Base-by-base conservation (phyloP, 2,888 invertebrate genomes). In the Stegophylla sp. region DNA sequence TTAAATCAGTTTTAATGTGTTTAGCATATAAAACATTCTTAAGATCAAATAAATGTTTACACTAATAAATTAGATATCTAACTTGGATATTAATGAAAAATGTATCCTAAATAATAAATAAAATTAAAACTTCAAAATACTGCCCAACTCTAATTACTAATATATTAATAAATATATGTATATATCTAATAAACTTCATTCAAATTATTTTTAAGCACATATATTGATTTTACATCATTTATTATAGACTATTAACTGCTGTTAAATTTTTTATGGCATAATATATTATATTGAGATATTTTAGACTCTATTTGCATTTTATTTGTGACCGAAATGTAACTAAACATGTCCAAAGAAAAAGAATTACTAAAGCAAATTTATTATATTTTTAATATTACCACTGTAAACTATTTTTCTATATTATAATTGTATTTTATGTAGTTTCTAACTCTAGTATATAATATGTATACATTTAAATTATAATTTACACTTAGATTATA, bases 181-280 rank as follows among this genome's bases (percentile, higher is more conserved):
- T 53, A 53, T 3, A n/a, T 53, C 9, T 53, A 61, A n/a, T n/a
- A n/a, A n/a, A n/a, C n/a, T 26, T 26, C 15, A 61, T 26, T 61
- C 26, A 26, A 26, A 17, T 61, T 61, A 34, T 48, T 48, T 48
- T 48, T 15, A 5, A 17, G 17, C 15, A 51, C 17, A 51, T 51
- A 17, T 51, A 51, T 17, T n/a, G n/a, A 51, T 51, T 20, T 56
- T 56, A 23, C n/a, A n/a, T 56, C 26, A 59, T 15, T 59, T 59
- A 59, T 61, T 15, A 15, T 61, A 61, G 61, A 61, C 28, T 3
- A 28, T 28, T 1, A 13, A 56, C 3, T 67, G 48, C 28, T 71
- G 53, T 71, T 71, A 12, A 9, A 53, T 71, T 71, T 41, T 53
- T 2, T 53, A 71, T 53, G 20, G 34, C 53, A 67, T 67, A 10